Conservation (phyloP, 1,140 invertebrate species). For the Orius insidiosus region DNA sequence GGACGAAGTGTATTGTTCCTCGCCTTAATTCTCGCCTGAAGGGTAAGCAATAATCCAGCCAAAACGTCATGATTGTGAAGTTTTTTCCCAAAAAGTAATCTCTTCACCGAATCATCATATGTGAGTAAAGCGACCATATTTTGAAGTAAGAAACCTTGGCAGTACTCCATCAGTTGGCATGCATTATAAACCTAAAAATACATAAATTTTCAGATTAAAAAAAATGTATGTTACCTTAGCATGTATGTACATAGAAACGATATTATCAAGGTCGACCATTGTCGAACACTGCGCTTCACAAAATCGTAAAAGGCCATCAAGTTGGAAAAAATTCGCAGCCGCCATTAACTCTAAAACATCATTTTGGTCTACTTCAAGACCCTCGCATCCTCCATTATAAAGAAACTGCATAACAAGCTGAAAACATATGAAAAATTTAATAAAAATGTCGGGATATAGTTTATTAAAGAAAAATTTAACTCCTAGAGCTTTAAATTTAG, state of each 20-base stretch:
- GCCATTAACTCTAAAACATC: slow-evolving; percentile 79
- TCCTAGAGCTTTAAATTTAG: too few relatives aligned
- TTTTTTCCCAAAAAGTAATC: slow-evolving; percentile 70
- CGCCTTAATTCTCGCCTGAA: slow-evolving; percentile 61
- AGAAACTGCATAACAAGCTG: slow-evolving; percentile 86
- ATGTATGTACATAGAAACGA: slow-evolving; percentile 83
- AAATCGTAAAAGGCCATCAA: slow-evolving; percentile 65
- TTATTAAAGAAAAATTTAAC: background rate
- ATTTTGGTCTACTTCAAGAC: slow-evolving; percentile 52
- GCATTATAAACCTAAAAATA: slow-evolving; percentile 57
- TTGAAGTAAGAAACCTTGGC: slow-evolving; percentile 77
- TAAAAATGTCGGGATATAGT: slow-evolving; percentile 8
- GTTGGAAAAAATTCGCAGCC: slow-evolving; percentile 79
- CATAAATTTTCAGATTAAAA: slow-evolving; percentile 3
- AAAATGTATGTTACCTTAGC: slow-evolving; percentile 60
- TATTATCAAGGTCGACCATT: slow-evolving; percentile 70
- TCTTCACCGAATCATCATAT: slow-evolving; percentile 77
- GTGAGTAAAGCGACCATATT: slow-evolving; percentile 85
- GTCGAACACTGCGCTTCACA: slow-evolving; percentile 71
- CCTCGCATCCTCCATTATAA: slow-evolving; percentile 70
- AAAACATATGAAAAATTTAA: slow-evolving; percentile 22
- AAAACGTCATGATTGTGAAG: slow-evolving; percentile 78
- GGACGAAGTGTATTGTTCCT: slow-evolving; percentile 22
- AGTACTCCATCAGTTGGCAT: slow-evolving; percentile 67
- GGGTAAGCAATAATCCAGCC: slow-evolving; percentile 54